A percentile compares a stretch with the other conserved stretches of the same genome.
phyloP scores from a whole-genome alignment of 2,888 invertebrate genomes.

The Nomada ferruginata region DNA sequence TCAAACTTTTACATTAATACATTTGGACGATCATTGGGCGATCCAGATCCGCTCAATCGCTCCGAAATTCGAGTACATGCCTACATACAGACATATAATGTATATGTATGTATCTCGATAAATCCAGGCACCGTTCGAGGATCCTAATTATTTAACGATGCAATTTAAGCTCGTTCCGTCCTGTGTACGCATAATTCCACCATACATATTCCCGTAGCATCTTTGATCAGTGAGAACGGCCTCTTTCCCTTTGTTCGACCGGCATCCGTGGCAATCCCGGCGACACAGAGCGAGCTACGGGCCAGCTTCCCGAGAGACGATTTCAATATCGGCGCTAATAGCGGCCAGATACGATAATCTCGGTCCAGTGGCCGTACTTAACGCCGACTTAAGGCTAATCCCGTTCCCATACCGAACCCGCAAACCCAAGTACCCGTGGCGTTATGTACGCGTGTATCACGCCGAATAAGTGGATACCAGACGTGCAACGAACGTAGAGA shows the following conservation, averaged over 20 bases:
- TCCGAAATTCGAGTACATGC: not conserved
- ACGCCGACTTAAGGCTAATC: conserved; percentile 78
- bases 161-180: not conserved
- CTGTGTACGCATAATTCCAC: not conserved
- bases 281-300: conserved; percentile 24
- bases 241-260: not conserved
- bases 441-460: conserved; percentile 69
- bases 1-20: no score
- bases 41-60: not conserved
- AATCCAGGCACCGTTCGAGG: not conserved
- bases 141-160: conserved; percentile 10
- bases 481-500: conserved; percentile 1
- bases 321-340: conserved; percentile 70
- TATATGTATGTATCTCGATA: not conserved
- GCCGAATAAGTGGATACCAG: conserved; percentile 58
- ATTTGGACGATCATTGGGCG: no score
- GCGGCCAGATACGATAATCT: conserved; percentile 75
- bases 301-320: conserved; percentile 55
- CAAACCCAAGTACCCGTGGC: conserved; percentile 66
- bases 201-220: not conserved
- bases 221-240: conserved; percentile 17
- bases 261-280: not conserved
- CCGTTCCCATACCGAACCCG: conserved; percentile 58
- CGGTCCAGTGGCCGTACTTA: conserved; percentile 74
- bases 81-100: no score